A percentile compares a stretch with the other conserved stretches of the same genome.
Evolutionary conservation across 2,888 invertebrate genomes (phyloP).

Genomic region (Thalpophila matura): DNA sequence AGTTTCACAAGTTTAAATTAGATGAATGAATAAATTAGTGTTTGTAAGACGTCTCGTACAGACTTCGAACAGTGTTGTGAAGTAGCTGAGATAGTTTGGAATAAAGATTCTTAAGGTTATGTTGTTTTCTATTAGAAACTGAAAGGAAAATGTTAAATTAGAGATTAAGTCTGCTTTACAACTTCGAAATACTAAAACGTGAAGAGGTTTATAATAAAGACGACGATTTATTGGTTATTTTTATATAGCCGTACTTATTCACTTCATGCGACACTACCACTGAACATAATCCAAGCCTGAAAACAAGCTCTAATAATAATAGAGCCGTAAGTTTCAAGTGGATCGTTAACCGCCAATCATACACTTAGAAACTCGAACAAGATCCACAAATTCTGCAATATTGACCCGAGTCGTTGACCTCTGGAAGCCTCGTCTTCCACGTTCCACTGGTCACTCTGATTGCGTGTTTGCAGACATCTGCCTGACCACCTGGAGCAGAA

Average conservation of each 20-base stretch:
- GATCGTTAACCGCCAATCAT: slow-evolving; percentile 50
- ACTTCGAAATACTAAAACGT: not conserved
- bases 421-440: slow-evolving; percentile 62
- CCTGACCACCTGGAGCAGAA: slow-evolving; percentile 58
- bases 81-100: slow-evolving; percentile 28
- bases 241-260: not conserved
- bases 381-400: slow-evolving; percentile 54
- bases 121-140: not conserved
- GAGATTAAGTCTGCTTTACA: not conserved
- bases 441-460: slow-evolving; percentile 72
- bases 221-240: not conserved
- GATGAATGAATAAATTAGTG: slow-evolving; percentile 60
- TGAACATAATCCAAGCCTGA: not conserved
- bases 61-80: slow-evolving; percentile 24
- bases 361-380: slow-evolving; percentile 50
- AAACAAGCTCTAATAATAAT: not conserved
- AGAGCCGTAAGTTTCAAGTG: slow-evolving; percentile 3
- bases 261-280: no score
- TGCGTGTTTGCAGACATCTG: slow-evolving; percentile 59
- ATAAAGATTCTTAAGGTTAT: slow-evolving; percentile 7
- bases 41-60: slow-evolving; percentile 37
- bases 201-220: not conserved
- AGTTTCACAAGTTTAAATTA: slow-evolving; percentile 62
- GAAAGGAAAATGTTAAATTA: not conserved
- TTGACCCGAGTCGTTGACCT: slow-evolving; percentile 64